Conservation (phyloP, 1,140 invertebrate genomes). For the Lucilia cuprina region DNA sequence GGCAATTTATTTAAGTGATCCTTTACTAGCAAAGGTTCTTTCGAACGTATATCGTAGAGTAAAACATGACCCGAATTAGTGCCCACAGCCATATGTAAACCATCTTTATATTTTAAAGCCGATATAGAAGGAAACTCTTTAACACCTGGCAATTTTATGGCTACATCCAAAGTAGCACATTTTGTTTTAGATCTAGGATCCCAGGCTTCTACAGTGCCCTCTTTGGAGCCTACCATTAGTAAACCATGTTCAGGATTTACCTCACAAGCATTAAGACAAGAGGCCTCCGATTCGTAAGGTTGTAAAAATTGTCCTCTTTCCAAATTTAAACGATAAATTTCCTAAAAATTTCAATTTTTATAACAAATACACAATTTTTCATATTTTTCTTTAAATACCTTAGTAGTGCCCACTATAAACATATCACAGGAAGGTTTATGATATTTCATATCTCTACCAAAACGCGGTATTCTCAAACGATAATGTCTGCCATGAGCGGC, state of each 20-base stretch:
- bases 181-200: slow-evolving; percentile 82
- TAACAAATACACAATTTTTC: too few relatives aligned
- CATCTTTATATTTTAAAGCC: slow-evolving; percentile 81
- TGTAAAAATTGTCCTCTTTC: slow-evolving; percentile 94
- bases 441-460: slow-evolving; percentile 93
- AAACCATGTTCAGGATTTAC: slow-evolving; percentile 92
- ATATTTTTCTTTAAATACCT: slow-evolving; percentile 61
- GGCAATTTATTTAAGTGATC: slow-evolving; percentile 95
- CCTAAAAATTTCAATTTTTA: slow-evolving; percentile 62
- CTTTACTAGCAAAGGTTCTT: slow-evolving; percentile 87
- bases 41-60: slow-evolving; percentile 93
- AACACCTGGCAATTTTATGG: slow-evolving; percentile 67
- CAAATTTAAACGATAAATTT: slow-evolving; percentile 95
- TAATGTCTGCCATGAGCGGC: slow-evolving; percentile 90
- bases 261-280: slow-evolving; percentile 83
- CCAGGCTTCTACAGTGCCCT: slow-evolving; percentile 95
- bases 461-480: slow-evolving; percentile 90
- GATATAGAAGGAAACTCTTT: slow-evolving; percentile 66
- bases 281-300: slow-evolving; percentile 78
- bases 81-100: slow-evolving; percentile 87
- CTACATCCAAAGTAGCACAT: slow-evolving; percentile 87
- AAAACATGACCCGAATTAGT: slow-evolving; percentile 92
- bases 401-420: slow-evolving; percentile 86
- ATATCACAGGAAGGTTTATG: slow-evolving; percentile 90
- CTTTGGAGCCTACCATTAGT: slow-evolving; percentile 85